Percentiles rank a stretch among this genome's conserved stretches.
phyloP scores from a whole-genome alignment of 1,140 invertebrate species.

The Caenorhabditis elegans region WBcel235 BX284606.5:8233501-8234000 shows the following conservation, averaged over 20 bases:
- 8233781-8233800: not conserved
- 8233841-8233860: not conserved
- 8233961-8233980: not conserved
- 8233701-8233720: conserved; percentile 20
- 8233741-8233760: not conserved
- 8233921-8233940: not conserved
- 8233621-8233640: conserved; percentile 21
- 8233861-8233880: not conserved
- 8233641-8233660: conserved; percentile 8
- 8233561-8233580: no score
- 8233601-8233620: not conserved
- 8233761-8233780: conserved; percentile 11
- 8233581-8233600: no score
- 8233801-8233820: not conserved
- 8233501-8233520: no score
- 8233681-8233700: conserved; percentile 3
- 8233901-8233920: not conserved
- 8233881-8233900: not conserved
- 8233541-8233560: no score
- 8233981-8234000: not conserved
- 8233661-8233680: conserved; percentile 7
- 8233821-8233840: not conserved
- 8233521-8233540: no score
- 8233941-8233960: not conserved
- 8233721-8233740: conserved; percentile 8